A percentile compares a stretch with the other conserved stretches of the same genome.
phyloP scores from a whole-genome alignment of 2,797 vertebrate genomes.

The Sibirionetta formosa region DNA sequence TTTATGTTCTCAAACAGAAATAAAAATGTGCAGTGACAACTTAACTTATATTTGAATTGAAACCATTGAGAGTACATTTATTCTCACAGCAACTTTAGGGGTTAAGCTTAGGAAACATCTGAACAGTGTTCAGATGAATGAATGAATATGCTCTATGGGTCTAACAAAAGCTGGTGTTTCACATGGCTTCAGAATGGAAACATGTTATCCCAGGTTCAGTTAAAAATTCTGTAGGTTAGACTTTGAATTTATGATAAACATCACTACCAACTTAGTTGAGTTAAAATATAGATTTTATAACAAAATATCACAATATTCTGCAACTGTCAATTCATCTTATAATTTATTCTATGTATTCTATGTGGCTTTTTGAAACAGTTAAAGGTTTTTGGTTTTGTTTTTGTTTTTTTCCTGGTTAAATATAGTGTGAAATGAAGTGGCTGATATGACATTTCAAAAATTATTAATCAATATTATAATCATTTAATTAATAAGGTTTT shows the following conservation, averaged over 20 bases:
- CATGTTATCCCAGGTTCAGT: neutral
- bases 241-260: neutral
- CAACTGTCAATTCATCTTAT: neutral
- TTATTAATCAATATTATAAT: conserved; percentile 50
- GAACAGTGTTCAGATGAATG: neutral
- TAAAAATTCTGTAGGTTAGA: neutral
- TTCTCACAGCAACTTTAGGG: neutral
- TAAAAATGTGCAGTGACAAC: neutral
- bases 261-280: neutral
- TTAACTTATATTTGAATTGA: neutral
- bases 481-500: conserved; percentile 44
- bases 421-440: neutral
- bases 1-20: neutral
- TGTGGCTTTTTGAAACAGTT: neutral
- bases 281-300: conserved; percentile 34
- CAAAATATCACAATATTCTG: conserved; percentile 27
- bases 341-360: conserved; percentile 10
- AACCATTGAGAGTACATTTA: neutral
- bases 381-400: neutral
- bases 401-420: neutral
- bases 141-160: neutral
- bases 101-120: neutral
- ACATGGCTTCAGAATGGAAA: neutral
- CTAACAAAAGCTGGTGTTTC: neutral
- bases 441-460: conserved; percentile 47